Base-by-base conservation (phyloP, 2,888 invertebrate genomes). In the Pelosia muscerda region DNA sequence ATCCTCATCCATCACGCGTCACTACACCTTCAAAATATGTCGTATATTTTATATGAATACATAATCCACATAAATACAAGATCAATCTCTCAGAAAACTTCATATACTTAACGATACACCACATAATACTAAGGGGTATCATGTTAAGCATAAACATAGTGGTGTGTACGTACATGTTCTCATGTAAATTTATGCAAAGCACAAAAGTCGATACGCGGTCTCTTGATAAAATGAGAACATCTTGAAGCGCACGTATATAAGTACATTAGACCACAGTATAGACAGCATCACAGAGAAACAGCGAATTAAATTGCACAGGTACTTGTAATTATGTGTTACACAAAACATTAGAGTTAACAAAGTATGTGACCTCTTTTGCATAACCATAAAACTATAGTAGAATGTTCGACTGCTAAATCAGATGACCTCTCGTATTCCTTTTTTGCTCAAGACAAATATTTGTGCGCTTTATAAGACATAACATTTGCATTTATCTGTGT, bases 101-200 rank as follows among this genome's bases (percentile, higher is more conserved):
- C 73, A 78, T 79, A 70, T 76, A 85, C 83, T 86, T 83, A 81
- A 83, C 82, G 84, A 82, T 83, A 82, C 77, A 71, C 72, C 31
- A 77, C 78, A 79, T 79, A 76, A 82, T 82, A 82, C 81, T 81
- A 79, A 74, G 71, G 86, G 74, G 83, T 87, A 84, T 87, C 86
- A 81, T 81, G 84, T 80, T 86, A 84, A 81, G 86, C 86, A 87
- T 89, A 88, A 85, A 81, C 86, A 87, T n/a, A 87, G 88, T 86
- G 82, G 75, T 78, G 74, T 74, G 73, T 79, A 78, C 70, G 83
- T 84, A 86, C 83, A 88, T 89, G 85, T 90, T 89, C 82, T 83
- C 84, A 94, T 94, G 93, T 88, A 93, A 93, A 94, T 94, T 90
- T 94, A 94, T 94, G 93, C 89, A 92, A 93, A 93, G 88, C 88